phyloP scores from a whole-genome alignment of 2,797 vertebrate species.

The Morus bassanus region DNA sequence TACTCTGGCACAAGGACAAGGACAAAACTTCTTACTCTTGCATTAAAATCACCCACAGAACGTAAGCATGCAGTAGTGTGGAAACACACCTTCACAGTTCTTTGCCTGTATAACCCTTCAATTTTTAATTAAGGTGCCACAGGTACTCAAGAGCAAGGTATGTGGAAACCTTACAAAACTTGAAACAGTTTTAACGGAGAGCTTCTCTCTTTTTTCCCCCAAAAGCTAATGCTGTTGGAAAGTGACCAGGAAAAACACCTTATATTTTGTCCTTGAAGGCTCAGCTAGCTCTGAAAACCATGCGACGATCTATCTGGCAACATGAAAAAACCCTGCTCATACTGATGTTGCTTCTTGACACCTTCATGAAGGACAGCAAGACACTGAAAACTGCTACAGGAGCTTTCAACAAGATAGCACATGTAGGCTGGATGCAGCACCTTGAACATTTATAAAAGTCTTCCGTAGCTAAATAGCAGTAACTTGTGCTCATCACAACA shows the following conservation, averaged over 20 bases:
- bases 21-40: not conserved
- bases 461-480: not conserved
- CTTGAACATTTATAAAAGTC: not conserved
- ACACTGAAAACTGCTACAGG: not conserved
- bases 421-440: not conserved
- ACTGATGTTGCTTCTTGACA: not conserved
- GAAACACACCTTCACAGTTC: not conserved
- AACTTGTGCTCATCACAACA: not conserved
- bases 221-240: not conserved
- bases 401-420: not conserved
- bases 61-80: not conserved
- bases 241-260: not conserved
- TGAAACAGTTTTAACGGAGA: not conserved
- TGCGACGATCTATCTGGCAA: not conserved
- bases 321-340: not conserved
- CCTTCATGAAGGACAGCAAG: not conserved
- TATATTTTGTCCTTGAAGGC: not conserved
- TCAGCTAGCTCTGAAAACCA: not conserved
- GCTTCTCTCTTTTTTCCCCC: not conserved
- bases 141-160: not conserved
- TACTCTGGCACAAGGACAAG: not conserved
- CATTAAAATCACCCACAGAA: not conserved
- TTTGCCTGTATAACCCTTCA: not conserved
- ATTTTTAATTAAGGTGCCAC: not conserved
- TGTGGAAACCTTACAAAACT: not conserved